These are phyloP conservation scores for Erebia ligea DNA, from an alignment of 2,888 invertebrate species.

Conservation along the genomic window DNA sequence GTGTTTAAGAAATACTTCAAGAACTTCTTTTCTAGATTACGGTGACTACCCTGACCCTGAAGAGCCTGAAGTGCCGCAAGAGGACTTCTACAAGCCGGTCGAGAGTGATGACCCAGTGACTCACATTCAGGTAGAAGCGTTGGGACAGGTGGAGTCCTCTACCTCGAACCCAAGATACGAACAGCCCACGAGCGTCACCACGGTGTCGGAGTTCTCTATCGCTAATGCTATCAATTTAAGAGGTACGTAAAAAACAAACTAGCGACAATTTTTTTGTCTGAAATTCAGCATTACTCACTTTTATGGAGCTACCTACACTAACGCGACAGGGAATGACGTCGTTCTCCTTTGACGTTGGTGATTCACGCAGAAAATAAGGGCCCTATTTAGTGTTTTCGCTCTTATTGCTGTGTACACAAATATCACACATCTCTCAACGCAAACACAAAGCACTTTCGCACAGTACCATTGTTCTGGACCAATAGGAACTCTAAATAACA, in stretches of 20 bases:
- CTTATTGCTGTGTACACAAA: constrained; percentile 23
- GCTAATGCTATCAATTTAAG: constrained; percentile 75
- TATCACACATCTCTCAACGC: constrained; percentile 36
- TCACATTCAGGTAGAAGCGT: constrained; percentile 52
- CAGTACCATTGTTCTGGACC: constrained; percentile 25
- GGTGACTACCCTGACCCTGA: constrained; percentile 58
- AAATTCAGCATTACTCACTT: too few species aligned
- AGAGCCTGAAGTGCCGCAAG: constrained; percentile 53
- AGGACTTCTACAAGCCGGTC: constrained; percentile 62
- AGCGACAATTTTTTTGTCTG: too few species aligned
- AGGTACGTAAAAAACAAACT: constrained; percentile 53
- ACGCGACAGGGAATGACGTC: too few species aligned
- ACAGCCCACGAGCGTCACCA: constrained; percentile 55
- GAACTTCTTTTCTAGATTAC: background rate
- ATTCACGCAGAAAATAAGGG: too few species aligned
- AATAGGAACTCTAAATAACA: constrained; percentile 25
- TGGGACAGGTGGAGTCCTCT: constrained; percentile 53
- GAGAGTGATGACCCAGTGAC: constrained; percentile 67
- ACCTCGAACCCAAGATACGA: constrained; percentile 54
- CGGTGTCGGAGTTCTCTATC: constrained; percentile 69
- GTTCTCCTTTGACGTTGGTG: too few species aligned
- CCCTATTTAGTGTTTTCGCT: too few species aligned
- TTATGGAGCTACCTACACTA: too few species aligned
- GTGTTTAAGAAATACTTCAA: too few species aligned
- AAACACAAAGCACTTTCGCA: constrained; percentile 24